Evolutionary conservation across 2,888 invertebrate genomes (phyloP), one percentile per base, ranked within the genome.

Genomic region (Eucera pruinosa): DNA sequence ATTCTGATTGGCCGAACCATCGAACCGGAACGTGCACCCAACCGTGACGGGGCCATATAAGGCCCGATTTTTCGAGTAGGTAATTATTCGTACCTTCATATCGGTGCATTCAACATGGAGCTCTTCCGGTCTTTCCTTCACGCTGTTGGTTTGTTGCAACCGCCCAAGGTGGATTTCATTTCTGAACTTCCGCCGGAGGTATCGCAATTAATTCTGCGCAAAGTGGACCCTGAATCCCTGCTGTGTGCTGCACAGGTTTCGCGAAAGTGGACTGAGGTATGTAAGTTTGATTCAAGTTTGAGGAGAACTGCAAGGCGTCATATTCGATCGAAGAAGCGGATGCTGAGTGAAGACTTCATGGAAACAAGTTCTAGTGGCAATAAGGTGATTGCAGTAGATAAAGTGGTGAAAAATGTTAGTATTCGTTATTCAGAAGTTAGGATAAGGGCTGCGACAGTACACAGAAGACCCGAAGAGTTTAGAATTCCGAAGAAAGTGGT

Each of bases 191-290:
- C 75, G 9, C 23, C 20, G 1, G 55, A 75, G 39, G 48, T 70
- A 2, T 70, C 70, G 6, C 65, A 70, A 48, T 5, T 70, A 11
- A 70, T 70, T 33, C 48, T 70, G 2, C 65, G 70, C 9, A 57
- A 70, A 43, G 55, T 75, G 47, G 70, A 75, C 7, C 15, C 60
- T 15, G 48, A 75, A n/a, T 65, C 60, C 11, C 55, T 75, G 20
- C 13, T 75, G 39, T 25, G 27, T 27, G 70, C 43, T 0, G 55
- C 50, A 2, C 65, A 60, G 30, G 66, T 66, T 6, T 70, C 65
- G 5, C 25, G 43, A 5, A 55, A 60, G 11, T 75, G 75, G 75
- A 0, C 65, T 13, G 1, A 60, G 0, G 43, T 70, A n/a, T 66
- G 69, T 13, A 54, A 15, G 0, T 58, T 60, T 2, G 60, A 66